Evolutionary conservation across 2,113 vertebrate species (phyloP).

Genomic region (Apistogramma diplotaenia): DNA sequence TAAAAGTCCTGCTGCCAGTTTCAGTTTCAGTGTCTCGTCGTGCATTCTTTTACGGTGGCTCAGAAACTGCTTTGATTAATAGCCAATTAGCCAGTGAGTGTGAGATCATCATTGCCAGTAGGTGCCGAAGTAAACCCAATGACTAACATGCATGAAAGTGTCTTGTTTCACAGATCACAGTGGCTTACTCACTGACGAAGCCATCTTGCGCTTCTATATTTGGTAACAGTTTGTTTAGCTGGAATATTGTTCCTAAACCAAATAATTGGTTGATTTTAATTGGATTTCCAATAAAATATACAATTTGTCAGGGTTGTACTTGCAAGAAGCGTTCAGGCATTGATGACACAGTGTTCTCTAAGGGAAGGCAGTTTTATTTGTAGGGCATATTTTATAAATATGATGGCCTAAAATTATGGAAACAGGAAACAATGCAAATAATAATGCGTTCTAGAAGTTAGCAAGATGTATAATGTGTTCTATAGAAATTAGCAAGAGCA

Average conservation of each 20-base stretch:
- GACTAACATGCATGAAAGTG: slow-evolving; percentile 22
- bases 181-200: not conserved
- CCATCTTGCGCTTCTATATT: not conserved
- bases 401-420: not conserved
- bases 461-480: too few relatives aligned
- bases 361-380: not conserved
- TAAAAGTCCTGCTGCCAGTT: slow-evolving; percentile 1
- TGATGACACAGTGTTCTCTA: not conserved
- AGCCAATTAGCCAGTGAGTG: slow-evolving; percentile 8
- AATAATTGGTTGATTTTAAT: not conserved
- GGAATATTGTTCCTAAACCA: not conserved
- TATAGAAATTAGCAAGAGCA: not conserved
- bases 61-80: slow-evolving; percentile 22
- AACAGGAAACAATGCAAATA: not conserved
- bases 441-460: too few relatives aligned
- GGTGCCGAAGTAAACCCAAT: slow-evolving; percentile 25
- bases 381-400: not conserved
- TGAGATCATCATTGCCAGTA: slow-evolving; percentile 32
- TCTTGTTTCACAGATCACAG: not conserved
- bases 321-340: not conserved
- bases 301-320: not conserved
- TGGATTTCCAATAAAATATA: not conserved
- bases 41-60: not conserved
- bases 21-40: not conserved
- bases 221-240: not conserved